Conservation (phyloP, 1,140 invertebrate genomes). For the Steinernema khuongi region DNA sequence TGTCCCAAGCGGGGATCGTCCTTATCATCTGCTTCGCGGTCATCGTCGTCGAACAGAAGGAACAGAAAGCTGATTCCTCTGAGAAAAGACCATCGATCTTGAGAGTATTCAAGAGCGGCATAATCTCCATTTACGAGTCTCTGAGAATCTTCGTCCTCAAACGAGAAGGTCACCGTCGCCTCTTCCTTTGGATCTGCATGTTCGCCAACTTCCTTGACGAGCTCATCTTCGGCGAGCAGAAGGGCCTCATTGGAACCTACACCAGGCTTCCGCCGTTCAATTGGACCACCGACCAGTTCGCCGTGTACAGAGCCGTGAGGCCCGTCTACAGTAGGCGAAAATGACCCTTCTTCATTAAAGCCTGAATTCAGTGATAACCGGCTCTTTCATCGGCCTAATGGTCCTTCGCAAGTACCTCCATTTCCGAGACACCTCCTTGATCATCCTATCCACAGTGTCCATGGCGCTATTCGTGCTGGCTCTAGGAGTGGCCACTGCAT, state of each 20-base stretch:
- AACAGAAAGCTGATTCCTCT: constrained; percentile 17
- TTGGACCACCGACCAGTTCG: constrained; percentile 34
- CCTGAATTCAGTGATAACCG: constrained; percentile 41
- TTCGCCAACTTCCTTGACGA: constrained; percentile 38
- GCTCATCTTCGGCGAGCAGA: constrained; percentile 41
- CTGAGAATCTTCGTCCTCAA: constrained; percentile 25
- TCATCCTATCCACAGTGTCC: constrained; percentile 34
- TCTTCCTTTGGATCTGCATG: constrained; percentile 38
- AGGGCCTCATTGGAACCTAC: constrained; percentile 36
- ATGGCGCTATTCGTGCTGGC: constrained; percentile 39
- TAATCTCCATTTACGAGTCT: constrained; percentile 30
- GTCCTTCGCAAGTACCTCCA: constrained; percentile 37
- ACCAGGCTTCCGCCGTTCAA: constrained; percentile 34
- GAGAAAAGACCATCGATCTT: not conserved
- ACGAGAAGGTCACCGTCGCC: constrained; percentile 25
- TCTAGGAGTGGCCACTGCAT: constrained; percentile 41
- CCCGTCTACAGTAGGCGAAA: constrained; percentile 38
- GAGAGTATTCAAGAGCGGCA: constrained; percentile 21
- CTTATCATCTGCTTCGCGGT: constrained; percentile 21
- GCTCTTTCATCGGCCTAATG: constrained; percentile 41
- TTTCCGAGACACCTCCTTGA: constrained; percentile 39
- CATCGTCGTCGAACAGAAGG: constrained; percentile 22
- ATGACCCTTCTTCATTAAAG: not conserved
- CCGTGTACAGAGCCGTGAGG: constrained; percentile 39
- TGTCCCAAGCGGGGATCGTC: constrained; percentile 19